Evolutionary conservation across 2,113 vertebrate species (phyloP), one percentile per base, ranked within the genome.

Genomic region (Rattus norvegicus): DNA sequence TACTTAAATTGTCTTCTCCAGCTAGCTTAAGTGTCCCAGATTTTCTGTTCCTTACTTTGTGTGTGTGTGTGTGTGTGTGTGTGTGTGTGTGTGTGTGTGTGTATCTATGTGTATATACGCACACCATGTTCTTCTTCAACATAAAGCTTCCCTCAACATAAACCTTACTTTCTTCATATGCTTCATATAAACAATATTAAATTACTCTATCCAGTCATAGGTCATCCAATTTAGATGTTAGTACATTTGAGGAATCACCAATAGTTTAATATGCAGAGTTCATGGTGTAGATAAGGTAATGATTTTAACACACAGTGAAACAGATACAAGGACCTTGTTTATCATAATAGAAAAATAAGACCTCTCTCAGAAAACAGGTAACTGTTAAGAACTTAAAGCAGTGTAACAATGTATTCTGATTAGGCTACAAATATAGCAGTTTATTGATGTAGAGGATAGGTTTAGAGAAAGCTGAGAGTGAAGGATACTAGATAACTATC

Each of bases 301-400:
- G 54, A 84, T 91, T 33, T 22, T 12, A 92, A 88, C 52, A 83
- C n/a, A 86, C 26, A 65, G 39, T 76, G 49, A 70, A 93, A 84
- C 49, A 33, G 20, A 88, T 88, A 2, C 12, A 86, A 13, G 14
- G 88, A 63, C 13, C 17, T 77, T 90, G 28, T 92, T 52, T 76
- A 11, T 33, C 30, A 77, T 56, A 69, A 30, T 65, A 91, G n/a
- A 28, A 93, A 77, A 52, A 63, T 65, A 91, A 88, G 19, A 33
- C 16, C 69, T 63, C 2, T 94, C 7, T 19, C 49, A 84, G 13
- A 91, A 72, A 13, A 63, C 10, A 6, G 56, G 10, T 84, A 85
- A 65, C 43, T 30, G 24, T 47, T 30, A 63, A 84, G 73, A 19
- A 81, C 72, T 87, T 92, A 92, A 90, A 92, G 49, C 92, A 86